Conservation (phyloP, 2,888 invertebrate species). For the Drosophila austrosaltans region DNA sequence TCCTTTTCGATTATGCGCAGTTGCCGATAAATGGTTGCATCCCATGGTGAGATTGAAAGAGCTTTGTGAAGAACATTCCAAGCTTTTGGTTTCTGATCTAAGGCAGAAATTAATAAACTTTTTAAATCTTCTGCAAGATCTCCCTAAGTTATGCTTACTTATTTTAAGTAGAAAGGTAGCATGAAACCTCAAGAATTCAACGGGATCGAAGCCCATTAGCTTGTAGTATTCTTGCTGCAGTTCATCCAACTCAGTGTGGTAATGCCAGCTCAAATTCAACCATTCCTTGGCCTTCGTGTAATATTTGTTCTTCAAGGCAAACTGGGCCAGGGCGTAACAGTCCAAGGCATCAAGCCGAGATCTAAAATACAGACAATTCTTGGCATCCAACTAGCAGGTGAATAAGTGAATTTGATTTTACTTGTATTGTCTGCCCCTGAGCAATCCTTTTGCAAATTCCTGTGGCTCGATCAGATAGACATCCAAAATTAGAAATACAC, state of each 20-base stretch:
- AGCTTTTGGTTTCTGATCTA: conserved; percentile 1
- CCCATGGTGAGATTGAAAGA: no score
- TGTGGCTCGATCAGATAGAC: conserved; percentile 8
- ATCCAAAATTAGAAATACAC: conserved; percentile 20
- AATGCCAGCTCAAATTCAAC: conserved; percentile 2
- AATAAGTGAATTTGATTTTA: not conserved
- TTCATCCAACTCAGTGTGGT: not conserved
- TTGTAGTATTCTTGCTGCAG: not conserved
- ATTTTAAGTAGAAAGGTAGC: not conserved
- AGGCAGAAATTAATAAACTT: not conserved
- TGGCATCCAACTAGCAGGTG: not conserved
- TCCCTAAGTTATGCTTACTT: conserved; percentile 3
- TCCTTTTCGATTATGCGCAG: not conserved
- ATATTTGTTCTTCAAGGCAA: conserved; percentile 1
- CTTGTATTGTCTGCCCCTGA: conserved; percentile 28
- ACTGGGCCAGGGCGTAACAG: conserved; percentile 15
- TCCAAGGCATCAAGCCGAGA: conserved; percentile 10
- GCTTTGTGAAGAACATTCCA: not conserved
- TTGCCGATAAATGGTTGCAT: not conserved
- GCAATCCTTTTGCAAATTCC: conserved; percentile 22
- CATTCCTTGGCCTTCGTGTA: conserved; percentile 7
- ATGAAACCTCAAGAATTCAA: not conserved
- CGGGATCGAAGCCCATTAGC: not conserved
- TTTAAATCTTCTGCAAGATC: no score
- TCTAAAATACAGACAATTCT: not conserved